Conservation (phyloP, 2,797 vertebrate genomes). For the Periparus ater region DNA sequence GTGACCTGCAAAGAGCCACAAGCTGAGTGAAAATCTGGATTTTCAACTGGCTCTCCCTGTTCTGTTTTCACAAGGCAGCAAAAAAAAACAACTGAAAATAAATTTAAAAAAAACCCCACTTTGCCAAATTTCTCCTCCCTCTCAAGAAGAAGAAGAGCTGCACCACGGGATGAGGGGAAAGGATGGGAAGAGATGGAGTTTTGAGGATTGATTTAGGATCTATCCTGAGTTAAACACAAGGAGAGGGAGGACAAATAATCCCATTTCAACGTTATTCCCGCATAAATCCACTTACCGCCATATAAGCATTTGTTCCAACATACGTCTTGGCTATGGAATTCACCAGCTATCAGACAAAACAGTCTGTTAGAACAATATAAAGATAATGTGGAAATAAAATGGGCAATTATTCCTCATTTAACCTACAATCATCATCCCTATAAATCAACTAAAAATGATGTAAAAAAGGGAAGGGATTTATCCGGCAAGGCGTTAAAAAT, state of each 20-base stretch:
- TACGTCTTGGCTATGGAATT: conserved; percentile 99
- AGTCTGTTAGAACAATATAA: conserved; percentile 82
- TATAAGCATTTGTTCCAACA: conserved; percentile 98
- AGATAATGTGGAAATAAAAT: conserved; percentile 83
- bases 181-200: neutral
- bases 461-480: conserved; percentile 74
- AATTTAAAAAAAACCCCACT: rapidly evolving
- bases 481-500: conserved; percentile 78
- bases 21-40: neutral
- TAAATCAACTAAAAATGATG: conserved; percentile 82
- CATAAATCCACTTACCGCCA: conserved; percentile 90
- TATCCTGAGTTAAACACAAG: neutral
- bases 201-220: neutral
- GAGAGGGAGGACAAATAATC: neutral
- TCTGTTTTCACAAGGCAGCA: neutral
- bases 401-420: conserved; percentile 87
- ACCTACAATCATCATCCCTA: conserved; percentile 79
- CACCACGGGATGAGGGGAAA: neutral
- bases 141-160: rapidly evolving
- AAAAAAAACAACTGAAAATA: neutral
- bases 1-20: neutral
- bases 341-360: conserved; percentile 90
- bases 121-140: neutral
- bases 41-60: neutral
- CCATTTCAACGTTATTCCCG: conserved; percentile 49